Base-by-base conservation (phyloP, 2,888 invertebrate species). In the Torymus aiolomorphi region DNA sequence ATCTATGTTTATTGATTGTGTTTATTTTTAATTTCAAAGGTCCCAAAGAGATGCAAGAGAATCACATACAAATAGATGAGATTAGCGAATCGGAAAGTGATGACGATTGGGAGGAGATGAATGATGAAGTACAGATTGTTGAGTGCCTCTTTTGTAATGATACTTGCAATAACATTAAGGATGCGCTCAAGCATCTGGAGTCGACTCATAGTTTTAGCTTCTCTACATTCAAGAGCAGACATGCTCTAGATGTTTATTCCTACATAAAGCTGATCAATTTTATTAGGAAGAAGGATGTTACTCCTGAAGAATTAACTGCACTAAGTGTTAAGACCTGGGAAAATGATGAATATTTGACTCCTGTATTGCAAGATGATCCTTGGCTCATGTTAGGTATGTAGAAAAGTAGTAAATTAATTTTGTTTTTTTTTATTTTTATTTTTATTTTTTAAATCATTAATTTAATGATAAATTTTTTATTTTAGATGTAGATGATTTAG, bases 191-290 rank as follows among this genome's bases (percentile, higher is more conserved):
- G 24, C 96, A 97, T 88, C 93, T 96, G 82, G 92, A 93, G 82
- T 88, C 89, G 4, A 90, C 87, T 16, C 96, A 96, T 86, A 92
- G 92, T 74, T 94, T 97, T 83, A 93, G 94, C 87, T 91, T 96
- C 76, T 90, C 92, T 8, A 89, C 91, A 67, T 91, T 96, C 56
- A 95, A 95, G 89, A 89, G 89, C 2, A 95, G 93, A 87, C 94
- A 94, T 86, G 93, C 93, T 84, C 94, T 97, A 93, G 96, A 97
- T 88, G 95, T 95, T 86, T 96, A 97, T 90, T 94, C 95, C 0
- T 96, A 95, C 84, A 94, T 96, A 42, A 96, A 96, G 89, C 90
- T 97, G 86, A 93, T 97, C 0, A 97, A 97, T 91, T 97, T 94
- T 86, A 94, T 97, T 81, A 93, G 96, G 84, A 92, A 91, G 14